A percentile compares a stretch with the other conserved stretches of the same genome.
Conservation (phyloP, 2,797 vertebrate species). For the Cuculus canorus region DNA sequence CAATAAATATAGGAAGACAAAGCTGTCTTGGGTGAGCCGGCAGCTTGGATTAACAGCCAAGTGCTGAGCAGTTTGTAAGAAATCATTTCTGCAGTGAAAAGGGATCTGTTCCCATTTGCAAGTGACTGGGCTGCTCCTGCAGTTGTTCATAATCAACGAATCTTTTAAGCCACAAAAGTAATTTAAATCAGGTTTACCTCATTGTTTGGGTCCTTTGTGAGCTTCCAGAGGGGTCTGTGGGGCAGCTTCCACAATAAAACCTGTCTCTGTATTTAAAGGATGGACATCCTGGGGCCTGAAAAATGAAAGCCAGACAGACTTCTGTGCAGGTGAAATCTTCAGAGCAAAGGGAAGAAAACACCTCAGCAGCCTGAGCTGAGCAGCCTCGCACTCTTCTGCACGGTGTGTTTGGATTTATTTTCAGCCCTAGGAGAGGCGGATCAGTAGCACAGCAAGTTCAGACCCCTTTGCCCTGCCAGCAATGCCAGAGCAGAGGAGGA, state of each 20-base stretch:
- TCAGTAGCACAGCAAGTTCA: rapidly evolving
- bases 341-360: neutral
- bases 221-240: neutral
- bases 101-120: neutral
- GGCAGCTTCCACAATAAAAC: neutral
- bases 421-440: neutral
- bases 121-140: neutral
- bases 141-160: neutral
- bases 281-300: neutral
- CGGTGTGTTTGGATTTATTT: rapidly evolving
- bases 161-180: rapidly evolving
- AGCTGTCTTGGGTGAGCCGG: too few relatives aligned
- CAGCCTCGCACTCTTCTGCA: neutral
- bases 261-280: neutral
- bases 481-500: neutral
- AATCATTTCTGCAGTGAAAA: neutral
- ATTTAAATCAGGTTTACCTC: rapidly evolving
- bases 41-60: neutral
- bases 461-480: neutral
- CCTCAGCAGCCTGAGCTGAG: too few relatives aligned
- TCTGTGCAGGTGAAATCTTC: neutral
- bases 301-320: neutral
- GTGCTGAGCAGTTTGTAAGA: neutral
- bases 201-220: neutral
- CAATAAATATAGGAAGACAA: neutral